Base-by-base conservation (phyloP, 2,113 vertebrate species). In the Zosterops japonicus region DNA sequence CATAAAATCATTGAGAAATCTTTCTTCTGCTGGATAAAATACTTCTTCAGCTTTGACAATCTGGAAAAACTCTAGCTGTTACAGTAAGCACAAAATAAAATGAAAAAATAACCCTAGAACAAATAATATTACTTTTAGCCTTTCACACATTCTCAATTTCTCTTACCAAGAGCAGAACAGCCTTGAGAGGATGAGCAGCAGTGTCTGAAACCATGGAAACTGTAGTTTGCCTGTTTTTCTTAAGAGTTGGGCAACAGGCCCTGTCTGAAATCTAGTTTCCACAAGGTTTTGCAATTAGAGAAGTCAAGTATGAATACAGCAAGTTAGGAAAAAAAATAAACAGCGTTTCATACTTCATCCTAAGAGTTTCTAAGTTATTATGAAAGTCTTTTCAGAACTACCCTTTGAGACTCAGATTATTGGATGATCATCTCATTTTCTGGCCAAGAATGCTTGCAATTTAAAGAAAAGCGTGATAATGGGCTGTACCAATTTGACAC, bases 201-300 rank as follows among this genome's bases (percentile, higher is more conserved):
- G 44, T 93, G 82, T 78, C 93, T 89, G 94, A 96, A 96, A 95
- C 96, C 95, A 96, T 93, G 90, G 95, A 95, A 96, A 96, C 94
- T 89, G 93, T 63, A 95, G 79, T 88, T 94, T 83, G 71, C 68
- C 85, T 96, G 59, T 83, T 95, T 96, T 95, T 95, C 79, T 93
- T 74, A 52, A 65, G 76, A 83, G 88, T 6, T 96, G 82, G 88
- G 93, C 92, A 96, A 94, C 24, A 78, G 64, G 92, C 90, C 82
- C 71, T 90, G 82, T 67, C 93, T 95, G 90, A 96, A 96, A 91
- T 68, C 47, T 81, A 78, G 56, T 90, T 96, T 94, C 94, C 92
- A 96, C 83, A 92, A 90, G 90, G 85, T 92, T 95, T 96, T 94
- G 92, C 79, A 92, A 95, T 90, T 90, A 94, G 71, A 86, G 39